Percentiles rank a stretch among this genome's conserved stretches.
These are phyloP conservation scores for Austrolebias charrua DNA, from an alignment of 2,797 vertebrate genomes.

Conservation along the genomic window DNA sequence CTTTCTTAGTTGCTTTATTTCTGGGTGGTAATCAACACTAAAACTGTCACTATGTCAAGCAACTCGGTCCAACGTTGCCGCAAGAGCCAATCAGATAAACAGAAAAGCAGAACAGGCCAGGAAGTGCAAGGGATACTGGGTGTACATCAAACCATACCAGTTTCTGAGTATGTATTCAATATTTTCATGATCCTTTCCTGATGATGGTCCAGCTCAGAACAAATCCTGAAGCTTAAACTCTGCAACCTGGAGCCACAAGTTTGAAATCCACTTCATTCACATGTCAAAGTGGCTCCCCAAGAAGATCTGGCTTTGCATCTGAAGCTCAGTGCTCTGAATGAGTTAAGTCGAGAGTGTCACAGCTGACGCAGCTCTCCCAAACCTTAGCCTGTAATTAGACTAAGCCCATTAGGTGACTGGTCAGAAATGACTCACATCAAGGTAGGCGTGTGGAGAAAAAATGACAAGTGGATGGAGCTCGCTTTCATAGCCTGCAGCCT, in stretches of 20 bases:
- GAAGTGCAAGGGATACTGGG: constrained; percentile 41
- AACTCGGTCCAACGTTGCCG: constrained; percentile 31
- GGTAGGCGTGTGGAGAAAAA: constrained; percentile 47
- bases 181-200: constrained; percentile 50
- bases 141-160: constrained; percentile 17
- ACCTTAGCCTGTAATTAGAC: constrained; percentile 73
- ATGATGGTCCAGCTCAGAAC: constrained; percentile 53
- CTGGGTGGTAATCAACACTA: constrained; percentile 40
- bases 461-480: constrained; percentile 53
- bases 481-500: constrained; percentile 54
- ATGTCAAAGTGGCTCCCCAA: constrained; percentile 31
- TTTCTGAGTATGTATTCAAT: constrained; percentile 52
- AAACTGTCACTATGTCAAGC: constrained; percentile 42
- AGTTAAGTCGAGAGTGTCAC: constrained; percentile 50
- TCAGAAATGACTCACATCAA: constrained; percentile 70
- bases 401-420: constrained; percentile 69
- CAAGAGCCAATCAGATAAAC: constrained; percentile 71
- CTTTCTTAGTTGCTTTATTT: constrained; percentile 13
- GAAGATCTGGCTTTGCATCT: constrained; percentile 23
- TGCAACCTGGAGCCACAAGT: constrained; percentile 51
- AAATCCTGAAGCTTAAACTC: constrained; percentile 63
- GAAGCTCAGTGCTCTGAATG: constrained; percentile 33
- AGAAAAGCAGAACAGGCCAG: constrained; percentile 50
- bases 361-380: constrained; percentile 59
- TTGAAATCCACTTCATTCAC: constrained; percentile 11